These are phyloP conservation scores for Spinus pinus DNA, from an alignment of 2,797 vertebrate genomes.

Conservation along the genomic window DNA sequence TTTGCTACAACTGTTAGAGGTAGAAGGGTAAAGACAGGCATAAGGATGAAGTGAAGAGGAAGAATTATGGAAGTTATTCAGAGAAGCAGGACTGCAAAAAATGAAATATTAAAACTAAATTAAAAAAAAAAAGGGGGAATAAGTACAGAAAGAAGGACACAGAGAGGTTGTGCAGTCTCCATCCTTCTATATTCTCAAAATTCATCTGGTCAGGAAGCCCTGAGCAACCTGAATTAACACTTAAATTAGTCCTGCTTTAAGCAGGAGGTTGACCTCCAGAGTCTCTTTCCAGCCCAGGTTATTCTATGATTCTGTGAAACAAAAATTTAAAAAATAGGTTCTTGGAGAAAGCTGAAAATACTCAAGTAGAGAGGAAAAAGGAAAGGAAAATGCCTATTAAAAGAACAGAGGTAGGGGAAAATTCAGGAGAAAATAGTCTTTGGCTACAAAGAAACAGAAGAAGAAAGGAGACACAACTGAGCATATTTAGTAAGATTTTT, in stretches of 20 bases:
- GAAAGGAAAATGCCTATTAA: not conserved
- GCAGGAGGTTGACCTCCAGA: not conserved
- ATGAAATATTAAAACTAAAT: not conserved
- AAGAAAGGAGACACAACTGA: not conserved
- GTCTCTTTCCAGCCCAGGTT: not conserved
- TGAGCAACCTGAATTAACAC: not conserved
- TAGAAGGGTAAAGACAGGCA: not conserved
- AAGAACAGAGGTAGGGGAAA: not conserved
- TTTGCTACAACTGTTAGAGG: not conserved
- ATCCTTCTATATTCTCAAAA: not conserved
- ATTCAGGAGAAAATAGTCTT: not conserved
- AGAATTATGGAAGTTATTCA: not conserved
- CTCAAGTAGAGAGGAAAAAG: not conserved
- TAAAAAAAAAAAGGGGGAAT: accelerated
- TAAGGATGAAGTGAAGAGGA: not conserved
- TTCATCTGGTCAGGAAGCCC: not conserved
- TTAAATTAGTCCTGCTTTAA: not conserved
- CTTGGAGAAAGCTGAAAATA: not conserved
- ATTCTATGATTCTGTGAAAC: not conserved
- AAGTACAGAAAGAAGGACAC: not conserved
- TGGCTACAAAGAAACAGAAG: not conserved
- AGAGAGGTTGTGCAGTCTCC: not conserved
- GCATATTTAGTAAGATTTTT: not conserved
- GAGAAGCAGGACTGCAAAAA: not conserved
- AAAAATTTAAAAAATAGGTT: not conserved